phyloP scores from a whole-genome alignment of 1,140 invertebrate species.

The Aplysia californica region DNA sequence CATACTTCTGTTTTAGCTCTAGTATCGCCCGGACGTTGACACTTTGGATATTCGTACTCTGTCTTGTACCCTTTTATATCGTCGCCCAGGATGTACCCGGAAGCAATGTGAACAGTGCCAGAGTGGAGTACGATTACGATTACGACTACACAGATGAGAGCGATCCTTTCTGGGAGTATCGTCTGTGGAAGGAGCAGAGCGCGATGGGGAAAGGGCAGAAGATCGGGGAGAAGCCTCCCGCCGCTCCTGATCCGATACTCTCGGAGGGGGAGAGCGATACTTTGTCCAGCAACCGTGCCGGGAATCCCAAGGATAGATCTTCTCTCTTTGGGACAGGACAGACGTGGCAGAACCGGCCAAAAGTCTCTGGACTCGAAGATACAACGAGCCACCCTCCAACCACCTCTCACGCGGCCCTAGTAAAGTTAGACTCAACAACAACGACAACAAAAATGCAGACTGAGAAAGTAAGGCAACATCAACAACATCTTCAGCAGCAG shows the following conservation, averaged over 20 bases:
- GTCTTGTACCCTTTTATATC: too few species aligned
- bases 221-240: not conserved
- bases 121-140: not conserved
- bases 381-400: not conserved
- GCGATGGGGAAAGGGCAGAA: constrained; percentile 7
- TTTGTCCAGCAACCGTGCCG: constrained; percentile 2
- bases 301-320: not conserved
- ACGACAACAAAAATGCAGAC: too few species aligned
- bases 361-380: not conserved
- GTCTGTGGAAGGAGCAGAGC: not conserved
- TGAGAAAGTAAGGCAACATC: too few species aligned
- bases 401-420: not conserved
- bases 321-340: not conserved
- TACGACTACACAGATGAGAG: too few species aligned
- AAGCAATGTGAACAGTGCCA: not conserved
- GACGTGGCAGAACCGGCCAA: too few species aligned
- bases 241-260: too few species aligned
- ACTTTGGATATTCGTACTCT: too few species aligned
- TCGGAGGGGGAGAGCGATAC: not conserved
- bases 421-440: too few species aligned
- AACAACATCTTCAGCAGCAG: too few species aligned
- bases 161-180: not conserved
- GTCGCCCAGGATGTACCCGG: too few species aligned
- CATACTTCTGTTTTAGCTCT: too few species aligned
- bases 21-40: too few species aligned